Percentiles rank a stretch among this genome's conserved stretches.
phyloP scores from a whole-genome alignment of 2,888 invertebrate genomes.

The Acrocyrtus sp. region DNA sequence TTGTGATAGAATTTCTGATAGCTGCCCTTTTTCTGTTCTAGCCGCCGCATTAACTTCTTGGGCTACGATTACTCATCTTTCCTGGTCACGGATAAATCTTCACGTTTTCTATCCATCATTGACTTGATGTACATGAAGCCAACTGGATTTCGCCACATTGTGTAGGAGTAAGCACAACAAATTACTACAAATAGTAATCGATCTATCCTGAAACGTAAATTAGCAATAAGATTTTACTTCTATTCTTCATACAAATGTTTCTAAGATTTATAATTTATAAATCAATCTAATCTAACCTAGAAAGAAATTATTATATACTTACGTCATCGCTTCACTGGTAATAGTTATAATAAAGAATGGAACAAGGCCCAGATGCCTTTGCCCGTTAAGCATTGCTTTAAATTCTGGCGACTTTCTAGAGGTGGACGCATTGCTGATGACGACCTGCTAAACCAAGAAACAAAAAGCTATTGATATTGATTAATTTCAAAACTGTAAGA shows the following conservation, averaged over 20 bases:
- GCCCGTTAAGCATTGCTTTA: slow-evolving; percentile 22
- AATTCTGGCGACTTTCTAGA: slow-evolving; percentile 24
- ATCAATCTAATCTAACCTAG: background rate
- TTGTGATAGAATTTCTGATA: background rate
- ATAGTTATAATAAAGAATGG: slow-evolving; percentile 19
- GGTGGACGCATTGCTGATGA: slow-evolving; percentile 20
- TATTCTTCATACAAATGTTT: background rate
- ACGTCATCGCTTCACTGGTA: slow-evolving; percentile 30
- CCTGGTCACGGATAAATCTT: too few species aligned
- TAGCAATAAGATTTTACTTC: background rate
- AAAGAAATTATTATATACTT: background rate
- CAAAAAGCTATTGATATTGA: background rate
- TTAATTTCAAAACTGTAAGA: too few species aligned
- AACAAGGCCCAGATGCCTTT: slow-evolving; percentile 32
- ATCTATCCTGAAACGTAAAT: slow-evolving; percentile 15
- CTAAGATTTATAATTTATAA: too few species aligned
- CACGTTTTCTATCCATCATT: slow-evolving; percentile 24
- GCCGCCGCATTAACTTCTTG: too few species aligned
- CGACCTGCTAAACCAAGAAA: slow-evolving; percentile 33
- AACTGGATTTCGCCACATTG: slow-evolving; percentile 19
- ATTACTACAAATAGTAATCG: slow-evolving; percentile 18
- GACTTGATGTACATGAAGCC: slow-evolving; percentile 29
- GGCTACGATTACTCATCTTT: too few species aligned
- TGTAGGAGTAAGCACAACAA: slow-evolving; percentile 10
- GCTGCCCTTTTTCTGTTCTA: too few species aligned